phyloP scores from a whole-genome alignment of 2,888 invertebrate genomes.

The Chironomus riparius region DNA sequence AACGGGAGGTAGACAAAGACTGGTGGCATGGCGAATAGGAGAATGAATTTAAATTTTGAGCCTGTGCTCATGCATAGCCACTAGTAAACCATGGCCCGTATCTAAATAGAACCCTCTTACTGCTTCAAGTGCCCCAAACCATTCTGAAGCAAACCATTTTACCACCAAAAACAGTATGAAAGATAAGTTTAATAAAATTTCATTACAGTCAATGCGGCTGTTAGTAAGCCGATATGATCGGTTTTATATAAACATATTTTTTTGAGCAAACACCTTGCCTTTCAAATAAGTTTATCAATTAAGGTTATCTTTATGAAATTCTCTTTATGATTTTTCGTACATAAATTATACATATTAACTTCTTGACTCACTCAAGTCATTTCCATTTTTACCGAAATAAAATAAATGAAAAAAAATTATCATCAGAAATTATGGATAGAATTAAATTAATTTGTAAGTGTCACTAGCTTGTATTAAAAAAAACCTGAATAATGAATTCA shows the following conservation, averaged over 20 bases:
- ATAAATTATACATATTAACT: too few relatives aligned
- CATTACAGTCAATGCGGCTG: not conserved
- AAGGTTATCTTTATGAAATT: conserved; percentile 17
- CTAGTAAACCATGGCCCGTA: too few relatives aligned
- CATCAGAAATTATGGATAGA: not conserved
- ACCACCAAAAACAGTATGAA: not conserved
- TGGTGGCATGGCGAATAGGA: too few relatives aligned
- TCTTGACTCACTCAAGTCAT: too few relatives aligned
- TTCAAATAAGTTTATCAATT: conserved; percentile 4
- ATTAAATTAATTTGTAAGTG: conserved; percentile 9
- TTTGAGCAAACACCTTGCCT: conserved; percentile 13
- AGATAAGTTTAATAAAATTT: conserved; percentile 5
- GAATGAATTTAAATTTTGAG: too few relatives aligned
- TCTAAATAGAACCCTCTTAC: too few relatives aligned
- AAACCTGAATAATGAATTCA: not conserved
- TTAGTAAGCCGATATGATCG: not conserved
- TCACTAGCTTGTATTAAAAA: not conserved
- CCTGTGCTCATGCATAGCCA: too few relatives aligned
- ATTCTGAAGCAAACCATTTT: too few relatives aligned
- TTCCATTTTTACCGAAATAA: too few relatives aligned
- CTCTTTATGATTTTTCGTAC: not conserved
- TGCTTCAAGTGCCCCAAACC: too few relatives aligned
- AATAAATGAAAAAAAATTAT: not conserved
- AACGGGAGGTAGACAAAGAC: too few relatives aligned
- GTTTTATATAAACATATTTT: not conserved